A percentile compares a stretch with the other conserved stretches of the same genome.
These are phyloP conservation scores for Orthosia cruda DNA, from an alignment of 2,888 invertebrate genomes.

Conservation along the genomic window DNA sequence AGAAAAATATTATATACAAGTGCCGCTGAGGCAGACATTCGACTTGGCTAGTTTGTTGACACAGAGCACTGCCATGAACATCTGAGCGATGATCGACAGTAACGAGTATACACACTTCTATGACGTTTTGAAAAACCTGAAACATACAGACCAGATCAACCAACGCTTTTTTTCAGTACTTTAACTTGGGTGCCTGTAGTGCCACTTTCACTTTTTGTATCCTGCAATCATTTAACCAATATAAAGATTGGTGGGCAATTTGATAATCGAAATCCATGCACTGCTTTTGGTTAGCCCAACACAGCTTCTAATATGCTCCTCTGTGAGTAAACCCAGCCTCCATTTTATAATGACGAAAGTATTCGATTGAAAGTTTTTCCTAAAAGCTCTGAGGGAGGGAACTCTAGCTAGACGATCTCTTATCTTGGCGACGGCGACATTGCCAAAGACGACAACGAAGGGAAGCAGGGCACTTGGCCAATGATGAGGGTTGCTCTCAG, in stretches of 20 bases:
- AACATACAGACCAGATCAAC: slow-evolving; percentile 3
- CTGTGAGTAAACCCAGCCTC: neutral
- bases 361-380: too few species aligned
- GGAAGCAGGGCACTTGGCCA: slow-evolving; percentile 84
- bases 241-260: neutral
- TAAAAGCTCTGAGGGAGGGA: too few species aligned
- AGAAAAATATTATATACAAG: slow-evolving; percentile 71
- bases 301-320: too few species aligned
- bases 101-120: slow-evolving; percentile 83
- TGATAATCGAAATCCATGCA: neutral
- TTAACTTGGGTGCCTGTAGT: too few species aligned
- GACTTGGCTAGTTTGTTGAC: slow-evolving; percentile 73
- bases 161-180: too few species aligned
- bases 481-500: slow-evolving; percentile 79
- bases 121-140: slow-evolving; percentile 81
- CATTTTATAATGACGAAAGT: neutral
- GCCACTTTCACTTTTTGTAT: too few species aligned
- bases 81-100: slow-evolving; percentile 82
- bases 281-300: neutral
- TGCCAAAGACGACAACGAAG: slow-evolving; percentile 78
- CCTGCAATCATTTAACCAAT: too few species aligned
- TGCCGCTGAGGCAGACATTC: slow-evolving; percentile 77
- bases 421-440: slow-evolving; percentile 76
- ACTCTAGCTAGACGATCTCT: too few species aligned
- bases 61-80: slow-evolving; percentile 82